These are phyloP conservation scores for Rousettus leschenaultii DNA, from an alignment of 2,113 vertebrate genomes.

Conservation along the genomic window DNA sequence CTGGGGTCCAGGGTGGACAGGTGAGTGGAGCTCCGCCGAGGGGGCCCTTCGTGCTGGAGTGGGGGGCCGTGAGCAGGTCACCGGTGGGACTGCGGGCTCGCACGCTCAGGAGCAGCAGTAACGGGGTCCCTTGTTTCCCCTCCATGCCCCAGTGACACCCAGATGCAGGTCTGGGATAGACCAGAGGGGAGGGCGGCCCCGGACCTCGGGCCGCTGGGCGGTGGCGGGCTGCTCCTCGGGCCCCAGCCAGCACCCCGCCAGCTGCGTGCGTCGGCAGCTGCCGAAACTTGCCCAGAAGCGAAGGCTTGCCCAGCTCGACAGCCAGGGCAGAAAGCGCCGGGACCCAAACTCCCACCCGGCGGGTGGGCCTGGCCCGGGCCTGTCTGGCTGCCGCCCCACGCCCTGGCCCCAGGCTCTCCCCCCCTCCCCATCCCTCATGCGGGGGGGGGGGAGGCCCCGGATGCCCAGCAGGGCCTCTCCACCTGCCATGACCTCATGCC, in stretches of 20 bases:
- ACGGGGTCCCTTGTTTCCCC: neutral
- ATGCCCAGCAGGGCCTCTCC: neutral
- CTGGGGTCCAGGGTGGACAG: neutral
- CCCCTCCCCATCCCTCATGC: neutral
- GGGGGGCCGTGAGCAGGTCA: no score
- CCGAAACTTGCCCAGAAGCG: neutral
- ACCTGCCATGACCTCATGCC: neutral
- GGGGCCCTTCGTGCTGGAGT: neutral
- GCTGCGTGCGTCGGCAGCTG: neutral
- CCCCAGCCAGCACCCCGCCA: fast-evolving
- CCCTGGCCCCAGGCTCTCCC: neutral
- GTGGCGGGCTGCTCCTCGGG: neutral
- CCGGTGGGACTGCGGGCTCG: no score
- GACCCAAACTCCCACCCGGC: neutral
- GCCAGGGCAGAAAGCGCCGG: neutral
- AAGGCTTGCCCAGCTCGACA: neutral
- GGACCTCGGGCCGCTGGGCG: neutral
- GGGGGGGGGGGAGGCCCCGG: neutral
- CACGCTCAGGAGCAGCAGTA: fast-evolving
- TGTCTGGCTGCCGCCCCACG: neutral
- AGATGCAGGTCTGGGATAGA: neutral
- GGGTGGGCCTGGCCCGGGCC: neutral
- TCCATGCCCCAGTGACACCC: neutral
- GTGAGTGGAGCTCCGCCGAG: neutral
- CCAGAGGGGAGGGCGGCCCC: neutral